Conservation (phyloP, 2,888 invertebrate genomes). For the Gymnocheta viridis region DNA sequence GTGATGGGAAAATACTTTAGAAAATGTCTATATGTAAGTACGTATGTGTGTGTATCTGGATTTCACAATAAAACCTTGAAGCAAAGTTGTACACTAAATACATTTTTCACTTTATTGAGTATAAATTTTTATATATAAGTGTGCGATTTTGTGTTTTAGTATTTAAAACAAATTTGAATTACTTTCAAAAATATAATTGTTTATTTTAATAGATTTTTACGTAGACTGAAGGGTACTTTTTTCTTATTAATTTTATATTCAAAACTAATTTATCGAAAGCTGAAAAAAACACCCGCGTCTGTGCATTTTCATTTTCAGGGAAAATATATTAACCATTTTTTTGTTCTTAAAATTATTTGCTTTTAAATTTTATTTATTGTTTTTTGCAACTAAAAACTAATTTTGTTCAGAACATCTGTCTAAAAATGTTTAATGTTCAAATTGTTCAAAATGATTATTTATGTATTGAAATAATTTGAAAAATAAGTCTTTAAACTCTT, state of each 20-base stretch:
- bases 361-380: neutral
- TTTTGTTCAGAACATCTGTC: constrained; percentile 1
- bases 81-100: neutral
- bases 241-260: neutral
- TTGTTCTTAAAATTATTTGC: neutral
- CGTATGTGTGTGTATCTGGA: too few species aligned
- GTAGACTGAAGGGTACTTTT: neutral
- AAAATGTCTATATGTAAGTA: too few species aligned
- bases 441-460: neutral
- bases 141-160: neutral
- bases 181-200: constrained; percentile 1
- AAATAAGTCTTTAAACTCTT: neutral
- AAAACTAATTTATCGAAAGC: neutral
- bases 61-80: neutral
- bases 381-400: constrained; percentile 2
- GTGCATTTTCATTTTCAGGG: neutral
- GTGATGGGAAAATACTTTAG: too few species aligned
- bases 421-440: neutral
- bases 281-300: neutral
- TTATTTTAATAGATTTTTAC: neutral
- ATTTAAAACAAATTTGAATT: constrained; percentile 19
- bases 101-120: neutral
- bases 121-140: neutral
- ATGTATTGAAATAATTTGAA: neutral
- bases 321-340: neutral